Percentiles rank a stretch among this genome's conserved stretches.
Conservation (phyloP, 2,797 vertebrate species). For the Otus scops region DNA sequence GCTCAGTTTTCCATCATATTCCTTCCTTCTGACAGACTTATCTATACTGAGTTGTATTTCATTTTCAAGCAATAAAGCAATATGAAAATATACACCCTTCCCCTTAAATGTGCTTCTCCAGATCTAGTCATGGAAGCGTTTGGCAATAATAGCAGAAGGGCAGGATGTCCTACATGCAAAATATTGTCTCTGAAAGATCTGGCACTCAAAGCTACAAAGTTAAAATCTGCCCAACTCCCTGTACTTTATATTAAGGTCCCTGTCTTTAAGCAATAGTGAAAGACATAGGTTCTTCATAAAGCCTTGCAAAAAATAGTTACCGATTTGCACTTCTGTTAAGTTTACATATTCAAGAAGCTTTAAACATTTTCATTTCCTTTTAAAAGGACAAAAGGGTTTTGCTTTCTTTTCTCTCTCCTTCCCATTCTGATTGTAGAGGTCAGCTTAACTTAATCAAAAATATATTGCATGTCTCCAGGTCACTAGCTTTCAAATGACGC, state of each 20-base stretch:
- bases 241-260: background rate
- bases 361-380: constrained; percentile 48
- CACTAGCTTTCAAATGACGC: background rate
- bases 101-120: background rate
- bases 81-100: background rate
- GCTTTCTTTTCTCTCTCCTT: background rate
- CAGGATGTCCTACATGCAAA: background rate
- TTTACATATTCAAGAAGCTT: constrained; percentile 12
- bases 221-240: background rate
- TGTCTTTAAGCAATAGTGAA: background rate
- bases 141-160: background rate
- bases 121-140: background rate
- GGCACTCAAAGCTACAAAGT: background rate
- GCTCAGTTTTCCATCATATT: background rate
- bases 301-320: background rate
- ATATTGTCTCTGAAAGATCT: background rate
- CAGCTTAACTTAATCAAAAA: constrained; percentile 46
- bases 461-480: constrained; percentile 1
- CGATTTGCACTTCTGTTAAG: background rate
- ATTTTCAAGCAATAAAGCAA: background rate
- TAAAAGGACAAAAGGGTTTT: background rate
- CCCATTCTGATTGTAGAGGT: constrained; percentile 1
- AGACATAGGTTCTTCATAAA: background rate
- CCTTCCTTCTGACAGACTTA: background rate
- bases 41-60: background rate